Base-by-base conservation (phyloP, 2,888 invertebrate genomes). In the Busseola fusca region DNA sequence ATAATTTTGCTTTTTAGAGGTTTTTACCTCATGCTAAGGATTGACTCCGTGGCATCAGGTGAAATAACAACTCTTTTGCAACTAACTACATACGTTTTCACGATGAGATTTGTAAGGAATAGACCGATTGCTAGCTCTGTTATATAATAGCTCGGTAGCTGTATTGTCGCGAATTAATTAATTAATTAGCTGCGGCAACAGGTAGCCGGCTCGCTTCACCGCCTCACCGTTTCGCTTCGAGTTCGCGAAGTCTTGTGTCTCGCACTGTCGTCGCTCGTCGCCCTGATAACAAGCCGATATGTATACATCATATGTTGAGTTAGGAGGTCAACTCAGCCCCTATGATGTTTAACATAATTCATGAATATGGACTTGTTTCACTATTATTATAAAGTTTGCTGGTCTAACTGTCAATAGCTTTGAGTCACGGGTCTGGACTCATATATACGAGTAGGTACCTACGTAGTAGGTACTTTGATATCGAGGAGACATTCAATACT, bases 121-220 rank as follows among this genome's bases (percentile, higher is more conserved):
- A 37, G n/a, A n/a, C 12, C 21, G 16, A n/a, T 34, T 34, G 5
- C 2, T 34, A 34, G 34, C 7, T 34, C 34, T 34, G 34, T 34
- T 34, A 5, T 34, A 34, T 34, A 40, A 40, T 60, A 40, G 25
- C 5, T 7, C n/a, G 18, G 18, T 12, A 40, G 18, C 54, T 34
- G 45, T 50, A 27, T 45, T 18, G 27, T 65, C 12, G n/a, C 10
- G 27, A 50, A 59, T 50, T 67, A 64, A 62, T 67, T 57, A n/a
- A 27, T 37, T 57, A 67, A 76, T 67, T 16, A 50, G 27, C 21
- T 60, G 52, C 34, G 52, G 78, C 78, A 79, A 79, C 78, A 79
- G 78, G 78, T 81, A 68, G 65, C 54, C 58, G 58, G 30, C 64
- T 69, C 76, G 42, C 30, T 16, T 18, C 54, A 42, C 30, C 14